These are phyloP conservation scores for Cynopterus brachyotis DNA, from an alignment of 2,113 vertebrate species.

Conservation along the genomic window DNA sequence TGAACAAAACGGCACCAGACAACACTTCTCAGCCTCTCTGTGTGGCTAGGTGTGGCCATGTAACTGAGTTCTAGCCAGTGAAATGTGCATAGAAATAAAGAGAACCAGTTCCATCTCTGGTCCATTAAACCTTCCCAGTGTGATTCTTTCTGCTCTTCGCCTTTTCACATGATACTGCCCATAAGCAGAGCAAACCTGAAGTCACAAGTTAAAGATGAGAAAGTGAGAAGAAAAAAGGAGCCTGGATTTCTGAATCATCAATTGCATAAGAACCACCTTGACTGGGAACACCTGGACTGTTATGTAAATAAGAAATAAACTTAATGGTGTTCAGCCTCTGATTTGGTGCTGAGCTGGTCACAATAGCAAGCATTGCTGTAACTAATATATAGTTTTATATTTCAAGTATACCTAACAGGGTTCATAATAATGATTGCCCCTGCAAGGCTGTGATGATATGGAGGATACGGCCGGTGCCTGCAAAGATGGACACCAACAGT, in stretches of 20 bases:
- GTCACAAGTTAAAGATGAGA: background rate
- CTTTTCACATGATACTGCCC: background rate
- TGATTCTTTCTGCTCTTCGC: background rate
- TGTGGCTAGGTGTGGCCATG: background rate
- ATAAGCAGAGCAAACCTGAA: background rate
- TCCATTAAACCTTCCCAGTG: background rate
- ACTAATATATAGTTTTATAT: background rate
- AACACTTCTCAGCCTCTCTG: background rate
- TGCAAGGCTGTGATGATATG: background rate
- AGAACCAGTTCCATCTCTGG: background rate
- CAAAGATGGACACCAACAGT: background rate
- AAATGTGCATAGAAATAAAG: background rate
- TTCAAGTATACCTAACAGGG: background rate
- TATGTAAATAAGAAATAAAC: background rate
- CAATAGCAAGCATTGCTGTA: background rate
- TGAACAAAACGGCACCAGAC: background rate
- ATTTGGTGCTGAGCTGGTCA: background rate
- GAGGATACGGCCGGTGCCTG: background rate
- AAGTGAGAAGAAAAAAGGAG: background rate
- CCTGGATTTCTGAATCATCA: background rate
- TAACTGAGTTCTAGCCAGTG: background rate
- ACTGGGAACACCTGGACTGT: background rate
- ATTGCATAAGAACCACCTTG: background rate
- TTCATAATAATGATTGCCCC: background rate
- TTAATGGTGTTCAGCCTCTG: background rate